Conservation (phyloP, 1,140 invertebrate species). For the Protaetia brevitarsis region DNA sequence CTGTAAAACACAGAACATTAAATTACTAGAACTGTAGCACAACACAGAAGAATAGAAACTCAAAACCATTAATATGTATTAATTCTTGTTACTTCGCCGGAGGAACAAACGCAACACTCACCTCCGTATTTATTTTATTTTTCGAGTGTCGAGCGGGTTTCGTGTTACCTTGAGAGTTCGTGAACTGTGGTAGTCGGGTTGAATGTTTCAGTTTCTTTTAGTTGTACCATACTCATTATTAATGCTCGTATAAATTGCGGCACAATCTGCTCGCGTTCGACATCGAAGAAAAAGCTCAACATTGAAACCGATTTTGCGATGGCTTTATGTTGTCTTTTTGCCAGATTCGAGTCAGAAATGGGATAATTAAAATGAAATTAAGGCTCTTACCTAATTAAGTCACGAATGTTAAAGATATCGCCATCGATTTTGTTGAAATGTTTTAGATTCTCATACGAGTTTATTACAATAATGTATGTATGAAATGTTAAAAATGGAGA, state of each 20-base stretch:
- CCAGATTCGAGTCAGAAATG: too few relatives aligned
- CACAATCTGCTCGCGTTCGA: neutral
- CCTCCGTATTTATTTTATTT: neutral
- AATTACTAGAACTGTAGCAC: too few relatives aligned
- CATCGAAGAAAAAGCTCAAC: too few relatives aligned
- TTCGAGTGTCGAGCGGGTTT: slow-evolving; percentile 25
- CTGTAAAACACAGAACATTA: too few relatives aligned
- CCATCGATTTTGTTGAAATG: slow-evolving; percentile 9
- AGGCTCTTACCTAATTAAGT: slow-evolving; percentile 14
- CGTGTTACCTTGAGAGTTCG: slow-evolving; percentile 46
- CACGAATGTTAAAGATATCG: slow-evolving; percentile 5
- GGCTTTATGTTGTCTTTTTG: slow-evolving; percentile 9
- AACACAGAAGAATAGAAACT: too few relatives aligned
- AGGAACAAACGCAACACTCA: neutral
- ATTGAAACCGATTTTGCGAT: too few relatives aligned
- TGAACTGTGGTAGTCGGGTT: slow-evolving; percentile 33
- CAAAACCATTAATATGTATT: neutral
- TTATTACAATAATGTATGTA: neutral
- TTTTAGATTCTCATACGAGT: neutral
- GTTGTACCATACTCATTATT: neutral
- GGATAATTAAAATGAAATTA: neutral
- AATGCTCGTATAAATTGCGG: neutral
- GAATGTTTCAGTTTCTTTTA: neutral
- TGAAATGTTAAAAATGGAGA: slow-evolving; percentile 20
- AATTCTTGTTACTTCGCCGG: neutral